Evolutionary conservation across 2,797 vertebrate genomes (phyloP).

Genomic region (Orientallactaga sibirica): DNA sequence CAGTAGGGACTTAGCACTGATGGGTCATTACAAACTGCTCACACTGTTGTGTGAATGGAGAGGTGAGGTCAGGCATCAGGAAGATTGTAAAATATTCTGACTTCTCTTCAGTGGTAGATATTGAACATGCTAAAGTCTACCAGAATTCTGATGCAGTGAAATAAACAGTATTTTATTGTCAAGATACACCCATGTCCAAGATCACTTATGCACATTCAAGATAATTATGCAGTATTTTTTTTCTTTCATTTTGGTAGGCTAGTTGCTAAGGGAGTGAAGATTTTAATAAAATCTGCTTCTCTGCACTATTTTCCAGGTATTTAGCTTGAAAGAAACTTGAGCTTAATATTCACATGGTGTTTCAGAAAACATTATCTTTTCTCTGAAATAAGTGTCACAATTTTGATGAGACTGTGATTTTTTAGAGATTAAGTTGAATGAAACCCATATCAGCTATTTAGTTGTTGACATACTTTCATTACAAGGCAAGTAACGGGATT

Average conservation of each 20-base stretch:
- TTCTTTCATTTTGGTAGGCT: constrained; percentile 38
- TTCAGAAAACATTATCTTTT: constrained; percentile 39
- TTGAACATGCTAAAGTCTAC: background rate
- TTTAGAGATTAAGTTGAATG: constrained; percentile 36
- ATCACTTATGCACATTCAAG: background rate
- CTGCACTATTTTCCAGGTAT: constrained; percentile 16
- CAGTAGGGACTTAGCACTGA: background rate
- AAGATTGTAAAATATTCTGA: background rate
- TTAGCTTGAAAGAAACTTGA: constrained; percentile 40
- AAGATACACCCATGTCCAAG: background rate
- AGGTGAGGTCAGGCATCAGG: background rate
- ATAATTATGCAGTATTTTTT: background rate
- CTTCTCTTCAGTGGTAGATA: constrained; percentile 13
- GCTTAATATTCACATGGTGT: background rate
- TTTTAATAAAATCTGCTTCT: constrained; percentile 34
- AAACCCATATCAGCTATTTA: constrained; percentile 46
- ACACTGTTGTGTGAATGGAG: background rate
- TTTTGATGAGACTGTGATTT: constrained; percentile 33
- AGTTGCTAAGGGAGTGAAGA: constrained; percentile 49
- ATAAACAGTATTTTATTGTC: constrained; percentile 36
- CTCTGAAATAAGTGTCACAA: constrained; percentile 36
- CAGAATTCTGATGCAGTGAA: constrained; percentile 30
- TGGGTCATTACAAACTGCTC: background rate
- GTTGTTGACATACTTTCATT: constrained; percentile 25
- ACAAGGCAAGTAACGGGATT: constrained; percentile 25